Conservation (phyloP, 2,113 vertebrate species). For the Notarius quadriscutis region DNA sequence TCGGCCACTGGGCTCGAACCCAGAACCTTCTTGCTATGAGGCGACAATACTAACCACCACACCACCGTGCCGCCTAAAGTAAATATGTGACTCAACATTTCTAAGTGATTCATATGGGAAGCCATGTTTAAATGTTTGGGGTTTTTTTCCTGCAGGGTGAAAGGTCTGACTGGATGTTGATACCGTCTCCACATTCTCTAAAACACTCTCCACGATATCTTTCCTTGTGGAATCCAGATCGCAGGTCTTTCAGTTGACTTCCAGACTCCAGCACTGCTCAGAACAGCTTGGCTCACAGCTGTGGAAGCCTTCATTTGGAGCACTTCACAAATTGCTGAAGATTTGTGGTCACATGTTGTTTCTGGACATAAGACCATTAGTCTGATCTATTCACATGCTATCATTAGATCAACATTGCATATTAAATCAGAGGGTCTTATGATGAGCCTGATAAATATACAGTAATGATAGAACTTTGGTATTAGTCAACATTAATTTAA, state of each 20-base stretch:
- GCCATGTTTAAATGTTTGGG: background rate
- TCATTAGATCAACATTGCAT: background rate
- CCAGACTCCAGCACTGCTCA: background rate
- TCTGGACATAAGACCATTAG: background rate
- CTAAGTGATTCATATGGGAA: background rate
- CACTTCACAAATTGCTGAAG: background rate
- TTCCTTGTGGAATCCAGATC: background rate
- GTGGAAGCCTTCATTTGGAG: background rate
- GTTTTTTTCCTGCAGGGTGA: background rate
- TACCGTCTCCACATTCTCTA: background rate
- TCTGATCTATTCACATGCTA: background rate
- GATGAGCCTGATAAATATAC: background rate
- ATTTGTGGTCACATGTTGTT: background rate
- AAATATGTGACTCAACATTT: background rate
- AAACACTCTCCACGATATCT: background rate
- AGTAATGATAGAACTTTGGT: background rate
- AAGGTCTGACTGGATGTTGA: background rate
- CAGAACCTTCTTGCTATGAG: no score
- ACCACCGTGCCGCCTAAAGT: no score
- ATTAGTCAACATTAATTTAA: background rate
- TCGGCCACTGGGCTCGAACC: no score
- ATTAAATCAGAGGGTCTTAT: background rate
- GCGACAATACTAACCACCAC: no score
- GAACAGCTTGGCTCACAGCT: constrained; percentile 6
- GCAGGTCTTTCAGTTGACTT: background rate